phyloP scores from a whole-genome alignment of 2,888 invertebrate genomes.

The Tridacna gigas region DNA sequence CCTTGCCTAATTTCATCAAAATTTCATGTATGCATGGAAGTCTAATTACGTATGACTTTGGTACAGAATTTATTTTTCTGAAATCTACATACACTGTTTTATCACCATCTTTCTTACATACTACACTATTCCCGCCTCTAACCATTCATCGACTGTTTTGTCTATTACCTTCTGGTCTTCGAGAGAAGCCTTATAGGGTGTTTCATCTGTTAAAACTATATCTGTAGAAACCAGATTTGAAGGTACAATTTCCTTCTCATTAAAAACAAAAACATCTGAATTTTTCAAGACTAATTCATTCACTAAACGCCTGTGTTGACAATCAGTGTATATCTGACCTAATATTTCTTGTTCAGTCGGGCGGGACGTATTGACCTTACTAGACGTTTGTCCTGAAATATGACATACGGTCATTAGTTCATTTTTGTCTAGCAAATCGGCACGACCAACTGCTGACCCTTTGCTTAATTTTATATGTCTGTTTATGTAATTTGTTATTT shows the following conservation, averaged over 20 bases:
- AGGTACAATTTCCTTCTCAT: not conserved
- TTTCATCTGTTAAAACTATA: constrained; percentile 16
- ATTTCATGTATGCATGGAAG: constrained; percentile 8
- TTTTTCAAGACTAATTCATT: constrained; percentile 18
- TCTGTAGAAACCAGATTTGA: not conserved
- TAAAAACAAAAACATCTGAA: constrained; percentile 28
- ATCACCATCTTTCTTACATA: constrained; percentile 2
- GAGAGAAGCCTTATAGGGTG: not conserved
- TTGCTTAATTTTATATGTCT: constrained; percentile 11
- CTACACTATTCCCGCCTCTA: not conserved
- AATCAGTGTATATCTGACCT: constrained; percentile 15
- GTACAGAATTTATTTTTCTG: constrained; percentile 8
- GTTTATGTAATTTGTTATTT: constrained; percentile 26
- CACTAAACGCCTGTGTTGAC: not conserved
- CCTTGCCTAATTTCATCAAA: not conserved
- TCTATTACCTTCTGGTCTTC: not conserved
- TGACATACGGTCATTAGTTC: not conserved
- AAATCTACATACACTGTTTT: constrained; percentile 13
- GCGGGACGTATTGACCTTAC: not conserved
- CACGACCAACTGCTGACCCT: constrained; percentile 17
- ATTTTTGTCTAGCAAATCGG: not conserved
- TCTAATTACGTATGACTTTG: not conserved
- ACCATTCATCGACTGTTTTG: no score
- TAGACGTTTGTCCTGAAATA: not conserved
- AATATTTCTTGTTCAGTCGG: no score